Conservation (phyloP, 2,888 invertebrate genomes). For the Dicyrtomina minuta region DNA sequence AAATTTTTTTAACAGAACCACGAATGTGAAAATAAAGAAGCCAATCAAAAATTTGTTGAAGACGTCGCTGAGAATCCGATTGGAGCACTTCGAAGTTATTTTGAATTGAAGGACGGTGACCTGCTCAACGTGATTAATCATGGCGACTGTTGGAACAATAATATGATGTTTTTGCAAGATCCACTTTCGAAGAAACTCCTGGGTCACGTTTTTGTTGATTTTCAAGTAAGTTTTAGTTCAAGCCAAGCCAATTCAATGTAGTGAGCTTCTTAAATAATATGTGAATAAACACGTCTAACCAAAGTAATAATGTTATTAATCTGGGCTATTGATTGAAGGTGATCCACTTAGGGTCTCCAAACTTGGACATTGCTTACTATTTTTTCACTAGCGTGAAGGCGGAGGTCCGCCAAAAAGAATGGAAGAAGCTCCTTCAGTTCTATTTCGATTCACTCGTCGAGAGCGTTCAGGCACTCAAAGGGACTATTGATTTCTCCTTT, state of each 20-base stretch:
- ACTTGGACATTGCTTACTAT: slow-evolving; percentile 4
- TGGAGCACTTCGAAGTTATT: not conserved
- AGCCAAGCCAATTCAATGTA: no score
- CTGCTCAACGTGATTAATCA: slow-evolving; percentile 13
- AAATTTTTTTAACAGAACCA: no score
- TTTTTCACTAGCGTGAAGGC: not conserved
- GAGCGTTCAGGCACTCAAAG: not conserved
- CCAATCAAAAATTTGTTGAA: no score
- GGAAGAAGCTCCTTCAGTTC: not conserved
- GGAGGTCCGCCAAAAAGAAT: not conserved
- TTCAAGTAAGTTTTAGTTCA: not conserved
- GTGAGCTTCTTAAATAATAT: no score
- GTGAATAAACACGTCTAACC: no score
- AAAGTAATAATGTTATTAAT: no score
- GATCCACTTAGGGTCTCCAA: not conserved
- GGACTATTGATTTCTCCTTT: not conserved
- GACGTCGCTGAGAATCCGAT: no score
- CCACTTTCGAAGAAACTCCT: not conserved
- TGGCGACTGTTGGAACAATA: slow-evolving; percentile 35
- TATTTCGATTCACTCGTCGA: not conserved
- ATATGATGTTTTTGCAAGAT: slow-evolving; percentile 22
- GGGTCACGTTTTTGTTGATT: not conserved
- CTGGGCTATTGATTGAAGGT: not conserved
- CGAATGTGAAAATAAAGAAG: no score
- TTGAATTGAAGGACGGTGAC: not conserved